Evolutionary conservation across 2,888 invertebrate genomes (phyloP).

Genomic region (Philopedon plagiatum): DNA sequence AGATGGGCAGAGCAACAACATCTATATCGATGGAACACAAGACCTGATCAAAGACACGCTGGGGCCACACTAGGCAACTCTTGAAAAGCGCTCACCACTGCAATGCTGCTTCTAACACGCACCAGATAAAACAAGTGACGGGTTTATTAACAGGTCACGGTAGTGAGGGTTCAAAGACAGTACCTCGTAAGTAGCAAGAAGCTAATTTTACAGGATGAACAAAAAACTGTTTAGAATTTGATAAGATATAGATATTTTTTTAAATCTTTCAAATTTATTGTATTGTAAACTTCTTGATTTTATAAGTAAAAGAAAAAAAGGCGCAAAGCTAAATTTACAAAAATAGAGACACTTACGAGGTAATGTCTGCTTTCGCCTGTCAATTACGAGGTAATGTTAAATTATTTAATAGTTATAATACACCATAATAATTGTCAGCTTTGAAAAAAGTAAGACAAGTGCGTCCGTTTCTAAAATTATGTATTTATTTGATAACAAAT

Average conservation of each 20-base stretch:
- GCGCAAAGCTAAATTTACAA: not conserved
- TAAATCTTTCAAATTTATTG: not conserved
- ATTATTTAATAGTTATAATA: not conserved
- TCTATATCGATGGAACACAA: too few species aligned
- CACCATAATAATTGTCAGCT: not conserved
- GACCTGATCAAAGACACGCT: too few species aligned
- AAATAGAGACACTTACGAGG: constrained; percentile 1
- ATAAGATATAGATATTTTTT: not conserved
- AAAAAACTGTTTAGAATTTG: not conserved
- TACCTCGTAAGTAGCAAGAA: not conserved
- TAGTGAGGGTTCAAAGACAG: not conserved
- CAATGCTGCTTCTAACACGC: too few species aligned
- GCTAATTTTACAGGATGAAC: not conserved
- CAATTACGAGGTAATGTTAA: not conserved
- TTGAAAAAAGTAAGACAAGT: not conserved
- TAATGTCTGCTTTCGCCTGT: not conserved
- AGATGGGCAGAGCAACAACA: too few species aligned
- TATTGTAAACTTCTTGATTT: not conserved
- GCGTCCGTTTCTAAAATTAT: too few species aligned
- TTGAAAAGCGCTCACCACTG: too few species aligned
- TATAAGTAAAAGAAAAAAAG: too few species aligned
- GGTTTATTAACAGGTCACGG: too few species aligned
- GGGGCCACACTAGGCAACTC: too few species aligned
- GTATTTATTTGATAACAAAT: too few species aligned
- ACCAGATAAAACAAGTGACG: too few species aligned